Conservation (phyloP, 2,113 vertebrate genomes). For the Hippocampus comes region DNA sequence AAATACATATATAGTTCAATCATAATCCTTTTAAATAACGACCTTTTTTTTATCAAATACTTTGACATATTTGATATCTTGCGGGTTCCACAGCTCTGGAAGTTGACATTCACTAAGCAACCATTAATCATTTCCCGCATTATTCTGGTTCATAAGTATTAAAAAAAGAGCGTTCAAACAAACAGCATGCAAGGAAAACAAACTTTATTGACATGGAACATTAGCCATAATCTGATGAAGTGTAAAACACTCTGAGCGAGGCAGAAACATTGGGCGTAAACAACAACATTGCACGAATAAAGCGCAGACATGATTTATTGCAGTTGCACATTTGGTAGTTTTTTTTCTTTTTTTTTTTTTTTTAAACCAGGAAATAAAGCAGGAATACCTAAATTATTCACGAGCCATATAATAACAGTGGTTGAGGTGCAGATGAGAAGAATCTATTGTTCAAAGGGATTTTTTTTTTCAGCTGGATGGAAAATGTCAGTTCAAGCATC, state of each 20-base stretch:
- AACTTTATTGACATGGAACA: background rate
- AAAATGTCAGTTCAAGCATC: conserved; percentile 25
- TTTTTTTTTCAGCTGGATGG: conserved; percentile 24
- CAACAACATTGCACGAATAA: conserved; percentile 45
- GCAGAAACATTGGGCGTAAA: conserved; percentile 30
- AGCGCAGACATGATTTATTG: conserved; percentile 47
- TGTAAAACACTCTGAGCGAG: background rate
- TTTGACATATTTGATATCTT: background rate
- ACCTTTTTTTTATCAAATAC: background rate
- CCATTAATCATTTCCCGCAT: background rate
- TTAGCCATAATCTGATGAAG: background rate
- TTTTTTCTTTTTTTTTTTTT: conserved; percentile 6
- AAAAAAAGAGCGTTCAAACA: background rate
- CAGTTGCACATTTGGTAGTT: conserved; percentile 33
- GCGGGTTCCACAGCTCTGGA: background rate
- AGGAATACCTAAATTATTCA: conserved; percentile 52
- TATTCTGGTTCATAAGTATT: background rate
- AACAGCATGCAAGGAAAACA: background rate
- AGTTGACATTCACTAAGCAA: background rate
- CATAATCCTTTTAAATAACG: background rate
- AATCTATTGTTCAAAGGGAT: conserved; percentile 15
- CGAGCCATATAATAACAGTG: conserved; percentile 49
- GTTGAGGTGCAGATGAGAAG: conserved; percentile 10
- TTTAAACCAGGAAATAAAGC: conserved; percentile 33
- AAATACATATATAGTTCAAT: background rate